Evolutionary conservation across 2,888 invertebrate genomes (phyloP).

Genomic region (Cephus pygmeus): DNA sequence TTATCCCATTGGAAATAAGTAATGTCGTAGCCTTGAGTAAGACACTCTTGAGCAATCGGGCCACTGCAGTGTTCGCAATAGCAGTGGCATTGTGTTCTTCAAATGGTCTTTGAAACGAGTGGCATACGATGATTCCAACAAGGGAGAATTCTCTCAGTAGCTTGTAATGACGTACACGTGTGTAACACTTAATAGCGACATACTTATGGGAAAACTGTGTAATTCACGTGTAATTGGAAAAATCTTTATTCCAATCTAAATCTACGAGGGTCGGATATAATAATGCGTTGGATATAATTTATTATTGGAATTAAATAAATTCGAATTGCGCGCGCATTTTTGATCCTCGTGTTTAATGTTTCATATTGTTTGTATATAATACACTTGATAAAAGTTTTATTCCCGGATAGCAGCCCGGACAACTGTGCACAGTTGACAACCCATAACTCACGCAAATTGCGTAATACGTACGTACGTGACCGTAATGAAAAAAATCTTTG

Average conservation of each 20-base stretch:
- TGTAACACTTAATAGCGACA: background rate
- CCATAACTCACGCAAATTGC: background rate
- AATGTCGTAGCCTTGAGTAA: slow-evolving; percentile 37
- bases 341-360: background rate
- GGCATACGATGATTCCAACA: background rate
- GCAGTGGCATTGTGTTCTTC: background rate
- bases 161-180: background rate
- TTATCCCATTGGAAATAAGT: slow-evolving; percentile 37
- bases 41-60: slow-evolving; percentile 38
- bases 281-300: background rate
- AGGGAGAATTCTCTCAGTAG: background rate
- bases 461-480: background rate
- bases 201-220: background rate
- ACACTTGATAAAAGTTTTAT: background rate
- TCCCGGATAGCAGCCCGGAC: background rate
- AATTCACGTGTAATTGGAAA: background rate
- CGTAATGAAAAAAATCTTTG: slow-evolving; percentile 37
- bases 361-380: background rate
- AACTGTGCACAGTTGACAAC: background rate
- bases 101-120: background rate
- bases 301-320: background rate
- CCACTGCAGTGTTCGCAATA: slow-evolving; percentile 32
- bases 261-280: background rate
- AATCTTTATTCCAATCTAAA: background rate
- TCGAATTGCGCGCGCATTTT: background rate